phyloP scores from a whole-genome alignment of 2,888 invertebrate species.

The Brenthis ino region DNA sequence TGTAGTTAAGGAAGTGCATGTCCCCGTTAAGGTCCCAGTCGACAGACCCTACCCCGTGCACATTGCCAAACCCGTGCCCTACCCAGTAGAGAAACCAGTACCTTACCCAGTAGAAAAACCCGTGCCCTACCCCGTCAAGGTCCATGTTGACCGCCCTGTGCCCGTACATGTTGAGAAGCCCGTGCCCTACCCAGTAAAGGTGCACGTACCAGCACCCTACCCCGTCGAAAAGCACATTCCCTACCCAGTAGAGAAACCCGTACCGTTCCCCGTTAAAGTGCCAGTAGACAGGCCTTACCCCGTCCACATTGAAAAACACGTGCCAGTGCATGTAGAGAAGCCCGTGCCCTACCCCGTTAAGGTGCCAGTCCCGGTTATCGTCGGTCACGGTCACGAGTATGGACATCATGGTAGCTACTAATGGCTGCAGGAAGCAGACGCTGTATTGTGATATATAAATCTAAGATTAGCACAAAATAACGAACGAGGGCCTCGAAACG shows the following conservation, averaged over 20 bases:
- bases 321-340: slow-evolving; percentile 86
- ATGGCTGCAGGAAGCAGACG: slow-evolving; percentile 79
- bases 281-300: slow-evolving; percentile 84
- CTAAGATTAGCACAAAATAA: slow-evolving; percentile 74
- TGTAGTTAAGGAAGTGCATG: slow-evolving; percentile 83
- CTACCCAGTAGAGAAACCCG: slow-evolving; percentile 82
- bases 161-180: slow-evolving; percentile 83
- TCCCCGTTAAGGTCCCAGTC: slow-evolving; percentile 82
- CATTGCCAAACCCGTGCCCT: slow-evolving; percentile 84
- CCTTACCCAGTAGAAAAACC: slow-evolving; percentile 84
- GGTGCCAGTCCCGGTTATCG: slow-evolving; percentile 80
- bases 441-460: slow-evolving; percentile 81
- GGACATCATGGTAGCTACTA: slow-evolving; percentile 80
- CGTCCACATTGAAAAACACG: slow-evolving; percentile 85
- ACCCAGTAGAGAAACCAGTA: slow-evolving; percentile 85
- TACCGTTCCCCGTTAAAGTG: slow-evolving; percentile 81
- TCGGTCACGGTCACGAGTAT: slow-evolving; percentile 77
- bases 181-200: slow-evolving; percentile 85
- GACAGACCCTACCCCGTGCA: slow-evolving; percentile 76
- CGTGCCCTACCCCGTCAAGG: slow-evolving; percentile 84
- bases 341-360: slow-evolving; percentile 86
- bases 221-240: slow-evolving; percentile 87
- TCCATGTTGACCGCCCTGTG: slow-evolving; percentile 84
- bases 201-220: slow-evolving; percentile 86
- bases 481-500: slow-evolving; percentile 61